Evolutionary conservation across 2,888 invertebrate genomes (phyloP).

Genomic region (Drosophila cyrtoloma): DNA sequence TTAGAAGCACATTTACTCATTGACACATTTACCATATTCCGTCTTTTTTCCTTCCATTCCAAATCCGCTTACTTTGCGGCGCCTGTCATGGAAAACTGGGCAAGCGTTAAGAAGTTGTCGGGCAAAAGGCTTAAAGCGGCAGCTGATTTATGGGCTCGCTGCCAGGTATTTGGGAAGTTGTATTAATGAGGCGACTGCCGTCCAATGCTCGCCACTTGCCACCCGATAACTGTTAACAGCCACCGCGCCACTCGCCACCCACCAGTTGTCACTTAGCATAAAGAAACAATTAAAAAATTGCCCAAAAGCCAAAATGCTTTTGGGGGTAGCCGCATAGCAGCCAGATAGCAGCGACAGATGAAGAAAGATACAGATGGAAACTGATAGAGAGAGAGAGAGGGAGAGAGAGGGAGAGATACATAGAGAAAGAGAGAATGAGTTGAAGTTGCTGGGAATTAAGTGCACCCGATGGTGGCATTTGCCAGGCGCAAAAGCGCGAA

Average conservation of each 20-base stretch:
- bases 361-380: constrained; percentile 13
- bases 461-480: constrained; percentile 82
- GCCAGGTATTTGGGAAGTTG: constrained; percentile 65
- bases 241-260: not conserved
- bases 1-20: not conserved
- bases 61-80: constrained; percentile 18
- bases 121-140: constrained; percentile 61
- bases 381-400: not conserved
- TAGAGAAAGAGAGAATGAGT: constrained; percentile 20
- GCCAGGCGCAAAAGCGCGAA: constrained; percentile 74
- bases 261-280: constrained; percentile 80
- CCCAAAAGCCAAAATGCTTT: constrained; percentile 73
- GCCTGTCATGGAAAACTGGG: constrained; percentile 19
- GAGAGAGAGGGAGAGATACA: constrained; percentile 3
- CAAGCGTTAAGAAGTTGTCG: constrained; percentile 5
- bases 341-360: constrained; percentile 19
- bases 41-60: not conserved
- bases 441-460: constrained; percentile 54
- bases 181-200: constrained; percentile 61
- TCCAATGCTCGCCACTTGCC: not conserved
- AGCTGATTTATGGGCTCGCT: constrained; percentile 68
- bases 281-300: constrained; percentile 83
- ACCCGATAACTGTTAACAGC: constrained; percentile 13
- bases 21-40: not conserved
- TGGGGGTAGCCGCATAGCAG: constrained; percentile 81